Conservation (phyloP, 1,140 invertebrate species). For the Drosophila lowei region DNA sequence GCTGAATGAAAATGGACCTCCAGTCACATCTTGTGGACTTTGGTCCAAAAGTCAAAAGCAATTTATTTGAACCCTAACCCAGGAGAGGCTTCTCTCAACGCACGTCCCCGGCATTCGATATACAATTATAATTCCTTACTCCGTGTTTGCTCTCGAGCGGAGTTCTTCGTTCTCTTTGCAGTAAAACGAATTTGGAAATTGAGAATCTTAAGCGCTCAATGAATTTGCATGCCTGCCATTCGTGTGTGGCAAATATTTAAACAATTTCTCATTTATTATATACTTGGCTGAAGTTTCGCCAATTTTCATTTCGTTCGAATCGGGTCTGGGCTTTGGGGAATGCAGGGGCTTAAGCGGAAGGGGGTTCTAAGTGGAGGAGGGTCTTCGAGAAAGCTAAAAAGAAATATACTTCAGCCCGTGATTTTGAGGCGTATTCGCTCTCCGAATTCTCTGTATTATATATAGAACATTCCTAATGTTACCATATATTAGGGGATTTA, state of each 20-base stretch:
- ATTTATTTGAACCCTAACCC: conserved; percentile 75
- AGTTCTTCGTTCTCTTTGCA: conserved; percentile 4
- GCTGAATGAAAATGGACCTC: conserved; percentile 3
- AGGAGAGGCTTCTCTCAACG: conserved; percentile 24
- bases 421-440: too few relatives aligned
- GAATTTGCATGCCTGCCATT: conserved; percentile 47
- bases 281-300: conserved; percentile 28
- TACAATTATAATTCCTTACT: conserved; percentile 41
- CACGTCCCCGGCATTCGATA: conserved; percentile 63
- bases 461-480: too few relatives aligned
- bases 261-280: conserved; percentile 41
- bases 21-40: neutral
- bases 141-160: conserved; percentile 28
- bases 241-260: conserved; percentile 58
- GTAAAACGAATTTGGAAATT: conserved; percentile 45
- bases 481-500: neutral
- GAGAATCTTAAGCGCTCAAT: conserved; percentile 37
- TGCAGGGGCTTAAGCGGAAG: neutral
- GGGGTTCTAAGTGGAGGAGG: neutral
- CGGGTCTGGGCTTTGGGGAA: neutral
- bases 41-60: conserved; percentile 49
- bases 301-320: conserved; percentile 33
- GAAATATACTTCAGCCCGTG: too few relatives aligned
- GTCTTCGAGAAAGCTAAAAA: too few relatives aligned
- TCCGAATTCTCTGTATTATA: too few relatives aligned